Evolutionary conservation across 2,797 vertebrate genomes (phyloP).

Genomic region (Mastacembelus armatus): DNA sequence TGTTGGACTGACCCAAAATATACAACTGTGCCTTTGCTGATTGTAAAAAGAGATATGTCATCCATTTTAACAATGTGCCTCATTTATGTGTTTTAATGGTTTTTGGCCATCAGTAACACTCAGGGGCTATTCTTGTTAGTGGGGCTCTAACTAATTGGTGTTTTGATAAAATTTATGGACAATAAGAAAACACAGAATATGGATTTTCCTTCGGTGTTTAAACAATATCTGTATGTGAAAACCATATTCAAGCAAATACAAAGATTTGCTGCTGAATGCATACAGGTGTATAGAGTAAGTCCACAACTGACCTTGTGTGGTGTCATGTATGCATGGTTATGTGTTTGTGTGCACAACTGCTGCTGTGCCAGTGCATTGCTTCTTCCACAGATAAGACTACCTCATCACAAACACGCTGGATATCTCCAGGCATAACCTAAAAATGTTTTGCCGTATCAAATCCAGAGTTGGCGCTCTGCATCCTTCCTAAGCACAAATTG

Average conservation of each 20-base stretch:
- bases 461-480: constrained; percentile 33
- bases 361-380: constrained; percentile 9
- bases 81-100: background rate
- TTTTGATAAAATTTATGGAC: too few relatives aligned
- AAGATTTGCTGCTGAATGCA: background rate
- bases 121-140: too few relatives aligned
- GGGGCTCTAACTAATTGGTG: too few relatives aligned
- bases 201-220: too few relatives aligned
- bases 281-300: constrained; percentile 24
- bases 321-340: constrained; percentile 6
- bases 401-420: constrained; percentile 48
- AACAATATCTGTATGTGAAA: background rate
- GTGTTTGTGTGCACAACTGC: constrained; percentile 15
- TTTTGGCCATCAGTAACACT: background rate
- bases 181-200: too few relatives aligned
- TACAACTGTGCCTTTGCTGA: background rate
- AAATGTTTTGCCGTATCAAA: constrained; percentile 34
- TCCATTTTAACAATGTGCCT: background rate
- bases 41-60: background rate
- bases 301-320: constrained; percentile 23
- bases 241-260: background rate
- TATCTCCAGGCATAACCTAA: constrained; percentile 49
- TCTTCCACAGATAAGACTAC: constrained; percentile 47
- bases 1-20: background rate
- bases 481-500: constrained; percentile 30